Conservation (phyloP, 2,888 invertebrate species). For the Galerucella nymphaeae region DNA sequence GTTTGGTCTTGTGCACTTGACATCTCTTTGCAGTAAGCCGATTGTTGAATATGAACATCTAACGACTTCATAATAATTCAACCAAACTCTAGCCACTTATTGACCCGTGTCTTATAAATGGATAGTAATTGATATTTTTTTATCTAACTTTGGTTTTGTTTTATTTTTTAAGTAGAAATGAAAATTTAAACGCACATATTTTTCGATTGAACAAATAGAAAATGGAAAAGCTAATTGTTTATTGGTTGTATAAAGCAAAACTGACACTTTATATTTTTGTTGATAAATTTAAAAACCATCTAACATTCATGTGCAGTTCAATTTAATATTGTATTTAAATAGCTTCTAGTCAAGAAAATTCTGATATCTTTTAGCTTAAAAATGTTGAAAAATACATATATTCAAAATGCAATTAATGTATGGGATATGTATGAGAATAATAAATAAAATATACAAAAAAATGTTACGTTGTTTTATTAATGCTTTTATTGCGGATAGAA, state of each 20-base stretch:
- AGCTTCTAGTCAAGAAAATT: slow-evolving; percentile 61
- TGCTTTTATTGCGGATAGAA: too few species aligned
- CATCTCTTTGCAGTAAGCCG: too few species aligned
- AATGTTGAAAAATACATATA: slow-evolving; percentile 64
- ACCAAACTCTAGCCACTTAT: too few species aligned
- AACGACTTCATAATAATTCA: too few species aligned
- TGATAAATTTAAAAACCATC: slow-evolving; percentile 50
- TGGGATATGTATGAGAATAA: slow-evolving; percentile 68
- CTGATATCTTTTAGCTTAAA: slow-evolving; percentile 64
- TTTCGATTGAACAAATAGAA: slow-evolving; percentile 18
- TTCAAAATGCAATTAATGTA: slow-evolving; percentile 66
- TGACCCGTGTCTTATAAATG: neutral
- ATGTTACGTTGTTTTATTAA: slow-evolving; percentile 5
- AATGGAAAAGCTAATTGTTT: slow-evolving; percentile 52
- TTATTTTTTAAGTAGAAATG: slow-evolving; percentile 30
- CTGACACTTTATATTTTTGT: slow-evolving; percentile 58
- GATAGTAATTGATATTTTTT: neutral
- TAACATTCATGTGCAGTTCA: slow-evolving; percentile 61
- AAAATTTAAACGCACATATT: slow-evolving; percentile 52
- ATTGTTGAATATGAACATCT: too few species aligned
- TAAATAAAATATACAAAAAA: slow-evolving; percentile 53
- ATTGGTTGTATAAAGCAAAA: slow-evolving; percentile 45
- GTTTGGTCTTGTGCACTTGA: too few species aligned
- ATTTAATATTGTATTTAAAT: slow-evolving; percentile 54
- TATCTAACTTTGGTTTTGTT: slow-evolving; percentile 2